Percentiles rank a stretch among this genome's conserved stretches.
phyloP scores from a whole-genome alignment of 64 coral and sea anemone species.

The Montipora efflorescens region DNA sequence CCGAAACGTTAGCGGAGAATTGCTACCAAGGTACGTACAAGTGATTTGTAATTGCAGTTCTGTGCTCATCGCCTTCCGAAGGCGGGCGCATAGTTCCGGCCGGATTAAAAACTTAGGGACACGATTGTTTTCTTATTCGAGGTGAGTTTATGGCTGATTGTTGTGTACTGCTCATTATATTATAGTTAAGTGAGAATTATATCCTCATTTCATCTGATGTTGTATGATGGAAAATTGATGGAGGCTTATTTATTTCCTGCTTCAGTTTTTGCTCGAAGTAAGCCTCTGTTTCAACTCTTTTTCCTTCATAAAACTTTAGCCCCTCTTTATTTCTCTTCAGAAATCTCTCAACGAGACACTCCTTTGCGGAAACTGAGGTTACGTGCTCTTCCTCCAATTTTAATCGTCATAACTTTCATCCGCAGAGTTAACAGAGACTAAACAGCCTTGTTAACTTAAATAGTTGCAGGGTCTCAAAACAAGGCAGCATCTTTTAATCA shows the following conservation, averaged over 20 bases:
- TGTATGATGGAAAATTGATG: conserved; percentile 42
- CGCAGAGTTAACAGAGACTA: too few species aligned
- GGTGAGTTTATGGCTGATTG: conserved; percentile 17
- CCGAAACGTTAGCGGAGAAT: conserved; percentile 74
- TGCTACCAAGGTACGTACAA: conserved; percentile 57
- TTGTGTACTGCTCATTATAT: conserved; percentile 57
- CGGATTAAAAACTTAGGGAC: conserved; percentile 31
- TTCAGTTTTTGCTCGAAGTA: neutral
- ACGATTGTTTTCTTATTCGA: conserved; percentile 44
- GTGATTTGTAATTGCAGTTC: conserved; percentile 21
- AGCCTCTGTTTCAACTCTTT: neutral
- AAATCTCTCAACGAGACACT: too few species aligned
- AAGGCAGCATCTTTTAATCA: too few species aligned
- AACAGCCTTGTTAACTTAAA: too few species aligned
- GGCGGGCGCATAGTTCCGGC: neutral
- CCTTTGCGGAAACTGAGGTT: too few species aligned
- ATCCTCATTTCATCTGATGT: conserved; percentile 32
- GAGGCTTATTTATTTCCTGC: conserved; percentile 15
- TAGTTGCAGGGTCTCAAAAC: too few species aligned
- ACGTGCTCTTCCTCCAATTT: too few species aligned
- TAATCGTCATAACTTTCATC: too few species aligned
- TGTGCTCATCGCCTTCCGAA: neutral
- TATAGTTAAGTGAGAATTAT: conserved; percentile 72
- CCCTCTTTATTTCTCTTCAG: too few species aligned
- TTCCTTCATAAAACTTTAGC: too few species aligned